These are phyloP conservation scores for Brachypteracias leptosomus DNA, from an alignment of 2,113 vertebrate species.

Conservation along the genomic window DNA sequence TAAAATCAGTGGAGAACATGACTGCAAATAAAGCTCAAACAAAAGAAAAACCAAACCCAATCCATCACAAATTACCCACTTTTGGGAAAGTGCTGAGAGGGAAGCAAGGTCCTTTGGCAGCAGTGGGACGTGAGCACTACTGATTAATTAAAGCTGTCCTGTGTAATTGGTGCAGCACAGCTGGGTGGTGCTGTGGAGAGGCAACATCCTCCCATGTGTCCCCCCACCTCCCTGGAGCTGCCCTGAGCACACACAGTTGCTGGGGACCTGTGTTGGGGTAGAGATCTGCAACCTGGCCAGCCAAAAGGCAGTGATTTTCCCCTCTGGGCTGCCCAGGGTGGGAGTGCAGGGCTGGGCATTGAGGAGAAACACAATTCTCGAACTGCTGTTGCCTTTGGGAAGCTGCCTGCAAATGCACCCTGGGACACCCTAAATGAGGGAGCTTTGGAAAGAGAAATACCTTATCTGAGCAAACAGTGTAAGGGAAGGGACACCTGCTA, in stretches of 20 bases:
- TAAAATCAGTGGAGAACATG: neutral
- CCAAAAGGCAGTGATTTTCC: neutral
- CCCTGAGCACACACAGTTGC: rapidly evolving
- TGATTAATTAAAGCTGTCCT: neutral
- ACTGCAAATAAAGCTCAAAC: neutral
- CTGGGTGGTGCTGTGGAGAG: neutral
- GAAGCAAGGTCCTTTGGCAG: neutral
- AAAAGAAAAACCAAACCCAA: neutral
- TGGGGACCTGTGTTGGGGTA: neutral
- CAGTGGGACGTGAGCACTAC: neutral
- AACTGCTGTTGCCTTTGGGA: neutral
- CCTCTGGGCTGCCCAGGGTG: rapidly evolving
- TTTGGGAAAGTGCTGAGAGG: neutral
- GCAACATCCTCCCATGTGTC: rapidly evolving
- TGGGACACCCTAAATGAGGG: neutral
- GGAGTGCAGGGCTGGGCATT: neutral
- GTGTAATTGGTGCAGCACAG: neutral
- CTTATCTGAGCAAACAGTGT: neutral
- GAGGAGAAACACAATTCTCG: neutral
- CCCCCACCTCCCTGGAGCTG: neutral
- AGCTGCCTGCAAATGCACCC: neutral
- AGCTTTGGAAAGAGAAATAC: neutral
- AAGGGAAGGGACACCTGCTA: neutral
- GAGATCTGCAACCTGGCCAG: neutral
- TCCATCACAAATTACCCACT: neutral